A percentile compares a stretch with the other conserved stretches of the same genome.
Evolutionary conservation across 2,797 vertebrate species (phyloP).

Genomic region (Smutsia gigantea): DNA sequence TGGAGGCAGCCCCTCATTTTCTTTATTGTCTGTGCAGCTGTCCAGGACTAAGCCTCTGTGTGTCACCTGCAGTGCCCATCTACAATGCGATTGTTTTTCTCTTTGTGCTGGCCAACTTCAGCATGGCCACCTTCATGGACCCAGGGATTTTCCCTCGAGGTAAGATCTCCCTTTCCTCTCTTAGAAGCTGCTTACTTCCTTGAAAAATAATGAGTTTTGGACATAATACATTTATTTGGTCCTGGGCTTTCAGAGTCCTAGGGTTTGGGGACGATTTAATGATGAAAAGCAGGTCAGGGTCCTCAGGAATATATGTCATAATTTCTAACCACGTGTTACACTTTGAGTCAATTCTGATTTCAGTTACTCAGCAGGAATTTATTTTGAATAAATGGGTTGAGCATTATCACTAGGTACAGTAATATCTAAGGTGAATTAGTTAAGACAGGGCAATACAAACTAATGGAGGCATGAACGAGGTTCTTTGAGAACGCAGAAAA

Average conservation of each 20-base stretch:
- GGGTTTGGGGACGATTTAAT: background rate
- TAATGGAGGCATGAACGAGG: background rate
- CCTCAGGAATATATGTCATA: background rate
- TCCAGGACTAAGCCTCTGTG: slow-evolving; percentile 93
- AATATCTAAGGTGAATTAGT: background rate
- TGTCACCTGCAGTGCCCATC: slow-evolving; percentile 93
- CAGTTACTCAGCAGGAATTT: slow-evolving; percentile 4
- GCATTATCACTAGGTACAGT: background rate
- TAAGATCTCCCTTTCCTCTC: slow-evolving; percentile 78
- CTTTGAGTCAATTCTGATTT: slow-evolving; percentile 6
- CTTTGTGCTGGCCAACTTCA: slow-evolving; percentile 98
- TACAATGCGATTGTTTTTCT: slow-evolving; percentile 96
- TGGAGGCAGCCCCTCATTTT: background rate
- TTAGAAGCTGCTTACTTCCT: rapidly evolving
- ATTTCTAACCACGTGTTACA: background rate
- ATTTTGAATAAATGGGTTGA: background rate
- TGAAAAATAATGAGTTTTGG: slow-evolving; percentile 27
- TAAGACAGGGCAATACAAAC: background rate
- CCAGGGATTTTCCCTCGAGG: slow-evolving; percentile 98
- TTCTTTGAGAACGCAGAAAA: background rate
- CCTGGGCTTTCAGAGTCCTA: background rate
- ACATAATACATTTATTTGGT: background rate
- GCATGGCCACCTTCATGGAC: slow-evolving; percentile 99
- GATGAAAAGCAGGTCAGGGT: background rate
- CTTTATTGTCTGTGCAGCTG: slow-evolving; percentile 87